phyloP scores from a whole-genome alignment of 2,888 invertebrate species.

The Strigamia maritima region DNA sequence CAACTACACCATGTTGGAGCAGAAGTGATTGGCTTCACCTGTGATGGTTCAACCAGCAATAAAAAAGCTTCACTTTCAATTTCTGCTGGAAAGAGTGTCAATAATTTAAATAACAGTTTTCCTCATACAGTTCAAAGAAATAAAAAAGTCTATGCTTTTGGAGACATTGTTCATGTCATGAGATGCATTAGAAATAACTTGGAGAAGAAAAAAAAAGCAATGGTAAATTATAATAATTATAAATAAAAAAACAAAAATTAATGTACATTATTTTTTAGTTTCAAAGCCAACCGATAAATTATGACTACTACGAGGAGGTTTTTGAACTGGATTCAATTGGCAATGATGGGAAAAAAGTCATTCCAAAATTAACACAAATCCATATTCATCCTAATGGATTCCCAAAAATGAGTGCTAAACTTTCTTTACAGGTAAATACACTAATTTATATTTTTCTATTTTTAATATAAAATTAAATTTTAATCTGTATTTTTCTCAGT shows the following conservation, averaged over 20 bases:
- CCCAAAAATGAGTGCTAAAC: slow-evolving; percentile 16
- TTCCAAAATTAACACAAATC: slow-evolving; percentile 12
- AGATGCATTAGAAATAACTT: slow-evolving; percentile 36
- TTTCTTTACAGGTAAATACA: neutral
- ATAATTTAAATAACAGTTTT: neutral
- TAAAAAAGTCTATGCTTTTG: slow-evolving; percentile 30
- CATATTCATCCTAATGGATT: slow-evolving; percentile 25
- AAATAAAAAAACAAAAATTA: too few relatives aligned
- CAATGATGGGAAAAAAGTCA: neutral
- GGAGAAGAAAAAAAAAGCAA: neutral
- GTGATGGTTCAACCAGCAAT: slow-evolving; percentile 1
- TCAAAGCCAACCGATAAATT: too few relatives aligned
- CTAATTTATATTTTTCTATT: too few relatives aligned
- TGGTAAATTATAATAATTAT: neutral
- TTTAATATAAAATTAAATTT: too few relatives aligned
- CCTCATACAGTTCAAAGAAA: neutral
- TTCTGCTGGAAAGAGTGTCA: neutral
- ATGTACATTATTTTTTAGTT: too few relatives aligned
- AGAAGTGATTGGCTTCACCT: slow-evolving; percentile 29
- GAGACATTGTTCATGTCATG: slow-evolving; percentile 7
- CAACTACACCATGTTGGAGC: neutral
- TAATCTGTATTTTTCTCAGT: too few relatives aligned
- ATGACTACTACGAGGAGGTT: neutral
- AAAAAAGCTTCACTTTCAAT: neutral
- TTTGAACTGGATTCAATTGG: neutral